Evolutionary conservation across 30 jellyfish, hydroid and myxozoan species (phyloP), one percentile per base, ranked within the genome.

Genomic region (Pelagia noctiluca): DNA sequence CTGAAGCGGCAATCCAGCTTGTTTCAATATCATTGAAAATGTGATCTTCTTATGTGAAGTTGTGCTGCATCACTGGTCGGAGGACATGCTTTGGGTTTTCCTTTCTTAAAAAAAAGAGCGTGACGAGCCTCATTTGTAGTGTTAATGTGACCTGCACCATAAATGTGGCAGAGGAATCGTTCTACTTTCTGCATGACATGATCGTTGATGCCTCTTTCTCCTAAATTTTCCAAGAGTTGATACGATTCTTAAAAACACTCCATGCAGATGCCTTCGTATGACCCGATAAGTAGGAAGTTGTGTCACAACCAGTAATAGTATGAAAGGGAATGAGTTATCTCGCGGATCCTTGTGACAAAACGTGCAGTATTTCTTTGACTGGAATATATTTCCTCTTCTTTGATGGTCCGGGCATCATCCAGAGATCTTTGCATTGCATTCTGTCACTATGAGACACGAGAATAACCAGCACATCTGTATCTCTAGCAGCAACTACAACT

Each of bases 401-500:
- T 67, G 80, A 23, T 35, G 75, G 23, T 63, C 75, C 38, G 42
- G 75, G 29, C 75, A 63, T 63, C 75, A 63, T 63, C 75, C 75
- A 63, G 29, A 53, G 69, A 13, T 53, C 69, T 21, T 63, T 12
- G 75, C 42, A 63, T 63, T 35, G 75, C 75, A 63, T 63, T 63
- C 75, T 31, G 31, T 67, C 80, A 67, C 60, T 22, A 48, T 67
- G 80, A 24, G 80, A 67, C 80, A 67, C 80, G 53, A 67, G 80
- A 67, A 26, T 67, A 46, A 63, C 35, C 62, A 67, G 80, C 60
- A 32, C 80, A 67, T 67, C 64, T 67, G 80, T 67, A 28, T 67
- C 33, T 67, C 80, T 67, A 67, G 80, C 63, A 32, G 80, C 80
- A 67, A 67, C 80, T 67, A 67, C 61, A 22, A 67, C 80, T 67